Conservation (phyloP, 2,888 invertebrate species). For the Mechanitis mazaeus region DNA sequence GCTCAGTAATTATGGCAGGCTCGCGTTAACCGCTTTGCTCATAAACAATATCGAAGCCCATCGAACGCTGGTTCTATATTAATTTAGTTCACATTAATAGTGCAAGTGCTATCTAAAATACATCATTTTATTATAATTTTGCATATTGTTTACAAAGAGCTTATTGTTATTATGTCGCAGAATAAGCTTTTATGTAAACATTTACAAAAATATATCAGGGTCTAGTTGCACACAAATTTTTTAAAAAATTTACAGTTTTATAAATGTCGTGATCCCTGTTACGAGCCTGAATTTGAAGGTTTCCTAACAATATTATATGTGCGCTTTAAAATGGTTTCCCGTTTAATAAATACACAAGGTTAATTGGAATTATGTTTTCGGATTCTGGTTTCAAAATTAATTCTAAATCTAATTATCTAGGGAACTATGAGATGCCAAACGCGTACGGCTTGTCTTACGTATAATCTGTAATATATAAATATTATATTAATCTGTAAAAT, state of each 20-base stretch:
- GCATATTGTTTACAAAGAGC: slow-evolving; percentile 7
- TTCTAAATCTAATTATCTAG: slow-evolving; percentile 16
- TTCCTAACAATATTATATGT: slow-evolving; percentile 17
- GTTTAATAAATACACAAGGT: slow-evolving; percentile 24
- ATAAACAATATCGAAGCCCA: slow-evolving; percentile 54
- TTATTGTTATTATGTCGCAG: slow-evolving; percentile 7
- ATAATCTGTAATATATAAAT: not conserved
- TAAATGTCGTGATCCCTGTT: slow-evolving; percentile 11
- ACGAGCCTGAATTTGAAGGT: slow-evolving; percentile 16
- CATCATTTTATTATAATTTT: slow-evolving; percentile 18
- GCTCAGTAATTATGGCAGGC: slow-evolving; percentile 51
- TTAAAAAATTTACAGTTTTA: slow-evolving; percentile 6
- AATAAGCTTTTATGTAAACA: slow-evolving; percentile 11
- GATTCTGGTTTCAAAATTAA: slow-evolving; percentile 18
- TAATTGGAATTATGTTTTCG: slow-evolving; percentile 25
- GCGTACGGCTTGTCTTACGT: slow-evolving; percentile 11
- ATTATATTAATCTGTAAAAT: not conserved
- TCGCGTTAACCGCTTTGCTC: slow-evolving; percentile 46
- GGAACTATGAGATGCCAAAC: slow-evolving; percentile 8
- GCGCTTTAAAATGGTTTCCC: slow-evolving; percentile 23
- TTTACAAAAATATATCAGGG: slow-evolving; percentile 10
- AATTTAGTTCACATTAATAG: slow-evolving; percentile 39
- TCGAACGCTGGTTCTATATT: slow-evolving; percentile 50
- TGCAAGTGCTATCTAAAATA: slow-evolving; percentile 21
- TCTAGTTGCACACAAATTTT: slow-evolving; percentile 1